Evolutionary conservation across 2,113 vertebrate species (phyloP).

Genomic region (Scomber colias): DNA sequence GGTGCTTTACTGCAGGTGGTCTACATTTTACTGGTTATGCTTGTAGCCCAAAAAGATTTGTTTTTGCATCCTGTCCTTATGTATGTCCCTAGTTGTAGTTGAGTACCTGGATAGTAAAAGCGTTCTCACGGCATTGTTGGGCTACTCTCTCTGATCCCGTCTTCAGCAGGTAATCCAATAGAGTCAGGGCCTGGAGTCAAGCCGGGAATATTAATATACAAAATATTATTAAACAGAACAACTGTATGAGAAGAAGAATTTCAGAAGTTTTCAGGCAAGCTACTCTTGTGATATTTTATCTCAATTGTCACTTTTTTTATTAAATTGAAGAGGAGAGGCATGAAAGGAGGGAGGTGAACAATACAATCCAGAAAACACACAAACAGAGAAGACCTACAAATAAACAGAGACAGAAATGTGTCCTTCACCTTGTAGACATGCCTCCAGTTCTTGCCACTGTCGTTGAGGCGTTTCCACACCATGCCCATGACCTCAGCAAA

Average conservation of each 20-base stretch:
- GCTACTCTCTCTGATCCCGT: conserved; percentile 95
- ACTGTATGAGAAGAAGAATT: no score
- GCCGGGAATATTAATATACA: background rate
- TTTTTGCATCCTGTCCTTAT: background rate
- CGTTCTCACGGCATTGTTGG: conserved; percentile 95
- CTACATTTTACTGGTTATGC: background rate
- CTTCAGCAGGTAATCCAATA: conserved; percentile 97
- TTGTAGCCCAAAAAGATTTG: background rate
- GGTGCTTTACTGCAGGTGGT: no score
- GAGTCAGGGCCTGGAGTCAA: conserved; percentile 88
- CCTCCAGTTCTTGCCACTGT: conserved; percentile 97
- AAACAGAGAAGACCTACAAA: background rate
- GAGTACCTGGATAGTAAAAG: conserved; percentile 90
- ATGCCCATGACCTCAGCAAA: conserved; percentile 98
- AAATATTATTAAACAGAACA: background rate
- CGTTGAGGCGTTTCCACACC: conserved; percentile 96
- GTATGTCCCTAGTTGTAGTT: background rate
- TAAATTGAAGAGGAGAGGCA: background rate
- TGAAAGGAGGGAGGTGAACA: background rate
- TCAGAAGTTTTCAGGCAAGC: no score
- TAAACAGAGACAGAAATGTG: background rate
- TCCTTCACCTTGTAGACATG: conserved; percentile 92
- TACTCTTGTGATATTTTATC: no score
- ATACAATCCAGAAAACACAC: background rate
- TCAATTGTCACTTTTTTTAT: no score